Percentiles rank a stretch among this genome's conserved stretches.
phyloP scores from a whole-genome alignment of 2,888 invertebrate species.

The Nomada fucata region DNA sequence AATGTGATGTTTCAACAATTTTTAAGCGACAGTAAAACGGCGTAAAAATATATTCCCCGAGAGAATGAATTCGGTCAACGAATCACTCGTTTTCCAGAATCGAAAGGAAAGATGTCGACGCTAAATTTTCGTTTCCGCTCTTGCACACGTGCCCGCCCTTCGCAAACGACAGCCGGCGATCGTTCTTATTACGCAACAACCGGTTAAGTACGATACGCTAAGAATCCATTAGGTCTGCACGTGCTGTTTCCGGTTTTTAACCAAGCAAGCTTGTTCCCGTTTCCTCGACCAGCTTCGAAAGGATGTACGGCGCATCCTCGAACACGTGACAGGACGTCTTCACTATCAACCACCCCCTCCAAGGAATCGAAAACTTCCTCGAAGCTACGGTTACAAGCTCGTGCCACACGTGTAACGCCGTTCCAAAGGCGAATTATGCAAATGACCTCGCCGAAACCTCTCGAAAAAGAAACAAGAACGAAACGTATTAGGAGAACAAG shows the following conservation, averaged over 20 bases:
- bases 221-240: slow-evolving; percentile 65
- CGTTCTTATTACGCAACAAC: slow-evolving; percentile 38
- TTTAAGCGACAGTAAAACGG: too few species aligned
- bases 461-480: background rate
- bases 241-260: slow-evolving; percentile 68
- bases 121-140: slow-evolving; percentile 20
- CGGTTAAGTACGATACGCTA: slow-evolving; percentile 51
- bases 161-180: slow-evolving; percentile 57
- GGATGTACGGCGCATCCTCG: slow-evolving; percentile 47
- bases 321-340: slow-evolving; percentile 75
- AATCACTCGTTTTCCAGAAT: background rate
- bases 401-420: background rate
- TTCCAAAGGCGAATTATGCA: background rate
- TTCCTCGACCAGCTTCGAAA: slow-evolving; percentile 43
- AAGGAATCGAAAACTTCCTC: slow-evolving; percentile 14
- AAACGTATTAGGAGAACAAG: background rate
- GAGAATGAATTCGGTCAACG: too few species aligned
- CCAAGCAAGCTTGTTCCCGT: slow-evolving; percentile 38
- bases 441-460: background rate
- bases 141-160: slow-evolving; percentile 48
- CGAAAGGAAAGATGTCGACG: background rate
- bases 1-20: too few species aligned
- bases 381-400: slow-evolving; percentile 7
- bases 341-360: slow-evolving; percentile 25
- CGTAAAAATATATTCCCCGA: too few species aligned